These are phyloP conservation scores for Bradypodion pumilum DNA, from an alignment of 2,797 vertebrate genomes.

Conservation along the genomic window DNA sequence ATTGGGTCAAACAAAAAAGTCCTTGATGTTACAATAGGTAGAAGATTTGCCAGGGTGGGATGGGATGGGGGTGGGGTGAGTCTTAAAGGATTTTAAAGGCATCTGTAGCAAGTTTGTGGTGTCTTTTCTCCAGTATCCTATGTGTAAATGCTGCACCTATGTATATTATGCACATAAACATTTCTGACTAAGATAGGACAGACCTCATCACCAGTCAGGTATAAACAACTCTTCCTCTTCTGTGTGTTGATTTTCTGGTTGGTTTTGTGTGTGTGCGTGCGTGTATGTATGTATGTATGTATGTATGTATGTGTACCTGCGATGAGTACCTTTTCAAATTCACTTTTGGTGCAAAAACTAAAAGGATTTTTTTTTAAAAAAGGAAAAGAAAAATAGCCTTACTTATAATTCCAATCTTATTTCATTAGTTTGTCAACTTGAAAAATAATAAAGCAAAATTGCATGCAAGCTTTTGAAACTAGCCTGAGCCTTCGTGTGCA, in stretches of 20 bases:
- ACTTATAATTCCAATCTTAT: constrained; percentile 56
- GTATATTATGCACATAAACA: constrained; percentile 62
- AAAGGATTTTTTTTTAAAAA: not conserved
- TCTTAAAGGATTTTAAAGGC: constrained; percentile 38
- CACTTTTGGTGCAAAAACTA: constrained; percentile 36
- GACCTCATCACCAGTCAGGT: constrained; percentile 64
- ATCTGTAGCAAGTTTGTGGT: constrained; percentile 61
- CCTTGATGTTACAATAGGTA: constrained; percentile 35
- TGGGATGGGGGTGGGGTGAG: constrained; percentile 26
- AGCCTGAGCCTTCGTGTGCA: constrained; percentile 15
- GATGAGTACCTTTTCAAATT: constrained; percentile 22
- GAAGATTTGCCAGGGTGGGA: not conserved
- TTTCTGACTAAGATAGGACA: constrained; percentile 55
- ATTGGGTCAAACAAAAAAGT: constrained; percentile 16
- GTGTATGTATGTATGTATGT: too few species aligned
- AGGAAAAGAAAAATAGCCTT: constrained; percentile 62
- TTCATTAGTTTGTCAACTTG: constrained; percentile 56
- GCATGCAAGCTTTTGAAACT: constrained; percentile 48
- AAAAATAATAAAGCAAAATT: constrained; percentile 57
- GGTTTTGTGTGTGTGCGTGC: not conserved
- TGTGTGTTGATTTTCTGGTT: constrained; percentile 5
- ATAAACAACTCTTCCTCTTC: constrained; percentile 58
- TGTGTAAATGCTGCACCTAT: constrained; percentile 69
- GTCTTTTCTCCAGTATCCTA: constrained; percentile 56
- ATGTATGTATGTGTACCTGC: not conserved